Evolutionary conservation across 1,140 invertebrate genomes (phyloP).

Genomic region (Caerostris extrusa): DNA sequence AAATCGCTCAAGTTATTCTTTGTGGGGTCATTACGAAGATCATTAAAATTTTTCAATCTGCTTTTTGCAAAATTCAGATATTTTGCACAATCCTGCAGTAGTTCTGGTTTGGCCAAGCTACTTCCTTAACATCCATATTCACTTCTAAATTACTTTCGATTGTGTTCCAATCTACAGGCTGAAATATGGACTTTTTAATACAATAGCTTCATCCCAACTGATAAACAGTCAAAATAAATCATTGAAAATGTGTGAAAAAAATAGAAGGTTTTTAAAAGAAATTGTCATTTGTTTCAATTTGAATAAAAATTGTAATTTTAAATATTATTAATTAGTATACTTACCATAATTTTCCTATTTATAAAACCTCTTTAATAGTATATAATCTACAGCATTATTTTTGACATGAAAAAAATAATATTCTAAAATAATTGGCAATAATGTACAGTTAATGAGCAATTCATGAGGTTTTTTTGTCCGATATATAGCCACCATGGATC

Average conservation of each 20-base stretch:
- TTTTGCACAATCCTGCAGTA: constrained; percentile 85
- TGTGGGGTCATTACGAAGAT: constrained; percentile 91
- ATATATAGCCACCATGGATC: no score
- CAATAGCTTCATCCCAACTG: background rate
- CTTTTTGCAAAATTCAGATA: constrained; percentile 88
- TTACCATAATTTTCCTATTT: no score
- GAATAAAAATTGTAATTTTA: no score
- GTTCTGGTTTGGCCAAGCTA: constrained; percentile 89
- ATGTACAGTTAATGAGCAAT: no score
- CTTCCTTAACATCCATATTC: constrained; percentile 87
- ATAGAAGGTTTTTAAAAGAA: no score
- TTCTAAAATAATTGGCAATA: no score
- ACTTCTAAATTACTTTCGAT: constrained; percentile 86
- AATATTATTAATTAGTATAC: no score
- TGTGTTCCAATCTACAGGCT: constrained; percentile 87
- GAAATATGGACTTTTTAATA: constrained; percentile 68
- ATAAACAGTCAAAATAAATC: background rate
- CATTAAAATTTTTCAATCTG: constrained; percentile 87
- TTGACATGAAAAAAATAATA: no score
- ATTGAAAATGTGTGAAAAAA: background rate
- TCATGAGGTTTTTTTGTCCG: no score
- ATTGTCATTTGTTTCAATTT: no score
- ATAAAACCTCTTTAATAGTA: no score
- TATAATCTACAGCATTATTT: no score
- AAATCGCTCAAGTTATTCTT: constrained; percentile 89